Percentiles rank a stretch among this genome's conserved stretches.
phyloP scores from a whole-genome alignment of 2,113 vertebrate species.

The Riparia riparia region DNA sequence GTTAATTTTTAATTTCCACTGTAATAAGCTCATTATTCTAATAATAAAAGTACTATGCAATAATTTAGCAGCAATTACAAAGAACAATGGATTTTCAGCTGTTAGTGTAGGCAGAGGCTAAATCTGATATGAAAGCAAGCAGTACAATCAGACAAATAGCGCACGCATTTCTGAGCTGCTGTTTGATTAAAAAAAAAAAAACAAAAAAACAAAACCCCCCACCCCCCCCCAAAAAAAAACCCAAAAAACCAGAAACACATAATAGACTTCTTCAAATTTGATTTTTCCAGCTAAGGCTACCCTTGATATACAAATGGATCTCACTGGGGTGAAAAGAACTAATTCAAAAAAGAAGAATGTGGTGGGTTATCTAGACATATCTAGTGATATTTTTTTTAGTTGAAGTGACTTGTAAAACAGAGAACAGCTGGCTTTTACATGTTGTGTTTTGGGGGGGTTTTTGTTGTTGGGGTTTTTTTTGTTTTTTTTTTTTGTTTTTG shows the following conservation, averaged over 20 bases:
- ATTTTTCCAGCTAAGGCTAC: background rate
- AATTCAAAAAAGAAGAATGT: background rate
- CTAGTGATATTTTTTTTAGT: background rate
- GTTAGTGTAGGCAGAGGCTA: background rate
- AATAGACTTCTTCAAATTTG: background rate
- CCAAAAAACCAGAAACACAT: background rate
- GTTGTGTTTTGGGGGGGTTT: background rate
- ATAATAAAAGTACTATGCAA: background rate
- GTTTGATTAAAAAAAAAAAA: background rate
- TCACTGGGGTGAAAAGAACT: background rate
- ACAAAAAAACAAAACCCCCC: no score
- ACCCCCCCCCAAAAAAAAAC: background rate
- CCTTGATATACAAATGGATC: background rate
- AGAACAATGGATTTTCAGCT: background rate
- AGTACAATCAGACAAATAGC: background rate
- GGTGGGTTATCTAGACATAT: background rate
- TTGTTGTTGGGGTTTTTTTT: no score
- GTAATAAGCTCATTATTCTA: background rate
- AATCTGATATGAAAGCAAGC: background rate
- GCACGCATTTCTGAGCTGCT: background rate
- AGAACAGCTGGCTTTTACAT: background rate
- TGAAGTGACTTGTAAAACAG: background rate
- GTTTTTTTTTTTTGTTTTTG: background rate
- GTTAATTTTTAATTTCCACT: slow-evolving; percentile 1
- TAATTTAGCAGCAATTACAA: background rate